phyloP scores from a whole-genome alignment of 2,888 invertebrate genomes.

The Drosophila birchii region DNA sequence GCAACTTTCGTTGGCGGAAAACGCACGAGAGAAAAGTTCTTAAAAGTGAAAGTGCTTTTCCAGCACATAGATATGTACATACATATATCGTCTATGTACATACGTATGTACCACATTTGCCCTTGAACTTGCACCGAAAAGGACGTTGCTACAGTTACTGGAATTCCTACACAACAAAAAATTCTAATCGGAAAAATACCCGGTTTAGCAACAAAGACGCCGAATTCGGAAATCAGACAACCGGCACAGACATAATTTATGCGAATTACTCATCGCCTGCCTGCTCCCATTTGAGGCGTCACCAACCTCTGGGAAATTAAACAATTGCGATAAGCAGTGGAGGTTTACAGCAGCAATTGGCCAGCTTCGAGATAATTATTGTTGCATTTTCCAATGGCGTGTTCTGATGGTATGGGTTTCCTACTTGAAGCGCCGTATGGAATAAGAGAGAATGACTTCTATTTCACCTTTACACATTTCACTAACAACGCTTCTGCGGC shows the following conservation, averaged over 20 bases:
- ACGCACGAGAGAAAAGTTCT: constrained; percentile 24
- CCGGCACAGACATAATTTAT: constrained; percentile 17
- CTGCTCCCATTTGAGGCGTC: constrained; percentile 16
- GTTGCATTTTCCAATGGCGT: constrained; percentile 64
- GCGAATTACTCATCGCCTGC: constrained; percentile 30
- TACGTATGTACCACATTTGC: constrained; percentile 22
- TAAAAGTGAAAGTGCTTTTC: constrained; percentile 53
- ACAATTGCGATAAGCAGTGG: constrained; percentile 43
- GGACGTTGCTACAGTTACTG: constrained; percentile 31
- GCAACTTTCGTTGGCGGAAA: constrained; percentile 42
- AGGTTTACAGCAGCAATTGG: constrained; percentile 41
- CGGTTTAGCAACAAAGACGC: constrained; percentile 4
- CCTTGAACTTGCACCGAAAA: constrained; percentile 48
- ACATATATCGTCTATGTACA: neutral
- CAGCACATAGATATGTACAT: constrained; percentile 15
- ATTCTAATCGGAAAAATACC: constrained; percentile 7
- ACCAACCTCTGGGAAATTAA: constrained; percentile 7
- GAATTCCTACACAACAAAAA: constrained; percentile 1
- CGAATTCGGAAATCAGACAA: neutral
- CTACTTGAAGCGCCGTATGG: constrained; percentile 42
- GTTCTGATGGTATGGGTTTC: constrained; percentile 28
- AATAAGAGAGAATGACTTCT: constrained; percentile 62
- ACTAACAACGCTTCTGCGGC: constrained; percentile 28
- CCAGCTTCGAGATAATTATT: constrained; percentile 50
- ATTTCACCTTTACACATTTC: constrained; percentile 76